Evolutionary conservation across 2,888 invertebrate genomes (phyloP).

Genomic region (Drosophila nr. fundita): DNA sequence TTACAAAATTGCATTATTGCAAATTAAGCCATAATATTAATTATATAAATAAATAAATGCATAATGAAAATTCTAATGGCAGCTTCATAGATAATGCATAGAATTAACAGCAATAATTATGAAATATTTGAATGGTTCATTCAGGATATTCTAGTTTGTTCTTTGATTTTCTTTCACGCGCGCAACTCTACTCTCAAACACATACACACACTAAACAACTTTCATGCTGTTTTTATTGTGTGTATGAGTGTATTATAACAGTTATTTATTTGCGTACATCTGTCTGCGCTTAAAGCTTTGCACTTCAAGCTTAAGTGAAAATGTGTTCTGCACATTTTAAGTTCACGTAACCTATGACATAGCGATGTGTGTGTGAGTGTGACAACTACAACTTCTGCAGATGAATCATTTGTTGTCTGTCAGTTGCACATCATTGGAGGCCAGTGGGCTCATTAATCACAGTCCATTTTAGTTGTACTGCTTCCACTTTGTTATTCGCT

Average conservation of each 20-base stretch:
- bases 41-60: not conserved
- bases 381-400: slow-evolving; percentile 31
- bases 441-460: slow-evolving; percentile 56
- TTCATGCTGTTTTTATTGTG: slow-evolving; percentile 1
- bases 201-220: not conserved
- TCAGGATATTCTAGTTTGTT: not conserved
- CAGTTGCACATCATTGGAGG: slow-evolving; percentile 72
- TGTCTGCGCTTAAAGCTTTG: slow-evolving; percentile 30
- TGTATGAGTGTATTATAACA: slow-evolving; percentile 34
- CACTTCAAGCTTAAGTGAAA: slow-evolving; percentile 53
- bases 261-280: slow-evolving; percentile 56
- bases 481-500: slow-evolving; percentile 2
- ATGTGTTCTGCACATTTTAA: slow-evolving; percentile 59
- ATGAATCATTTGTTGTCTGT: slow-evolving; percentile 72
- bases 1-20: not conserved
- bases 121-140: not conserved
- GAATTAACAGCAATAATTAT: not conserved
- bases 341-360: slow-evolving; percentile 39
- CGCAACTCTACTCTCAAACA: not conserved
- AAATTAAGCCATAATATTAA: not conserved
- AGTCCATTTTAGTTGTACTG: slow-evolving; percentile 38
- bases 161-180: not conserved
- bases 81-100: not conserved
- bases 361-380: slow-evolving; percentile 2
- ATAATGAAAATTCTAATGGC: not conserved